These are phyloP conservation scores for Caenorhabditis zanzibari DNA, from an alignment of 2,888 invertebrate genomes.

Conservation along the genomic window DNA sequence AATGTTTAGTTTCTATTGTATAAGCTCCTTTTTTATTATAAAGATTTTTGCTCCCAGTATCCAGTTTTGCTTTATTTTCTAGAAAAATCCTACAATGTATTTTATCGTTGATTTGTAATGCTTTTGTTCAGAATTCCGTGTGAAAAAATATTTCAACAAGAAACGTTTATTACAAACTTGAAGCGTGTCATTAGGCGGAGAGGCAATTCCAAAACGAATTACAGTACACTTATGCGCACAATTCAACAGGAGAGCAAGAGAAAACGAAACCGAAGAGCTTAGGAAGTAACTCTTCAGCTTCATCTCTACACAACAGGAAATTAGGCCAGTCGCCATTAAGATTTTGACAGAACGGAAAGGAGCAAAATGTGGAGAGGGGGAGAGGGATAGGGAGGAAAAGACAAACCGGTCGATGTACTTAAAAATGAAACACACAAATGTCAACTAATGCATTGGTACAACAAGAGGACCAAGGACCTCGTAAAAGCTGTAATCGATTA, in stretches of 20 bases:
- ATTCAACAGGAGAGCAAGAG: conserved; percentile 49
- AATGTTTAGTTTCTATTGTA: too few species aligned
- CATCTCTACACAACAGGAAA: conserved; percentile 55
- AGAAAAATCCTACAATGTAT: too few species aligned
- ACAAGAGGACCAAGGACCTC: conserved; percentile 41
- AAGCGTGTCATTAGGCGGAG: conserved; percentile 34
- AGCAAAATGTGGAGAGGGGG: conserved; percentile 3
- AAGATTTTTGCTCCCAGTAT: too few species aligned
- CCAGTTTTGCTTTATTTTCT: too few species aligned
- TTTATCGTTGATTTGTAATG: too few species aligned
- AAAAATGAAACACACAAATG: conserved; percentile 57
- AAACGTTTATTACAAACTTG: conserved; percentile 57
- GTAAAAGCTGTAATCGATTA: conserved; percentile 49
- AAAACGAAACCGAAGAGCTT: neutral
- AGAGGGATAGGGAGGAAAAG: neutral
- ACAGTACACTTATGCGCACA: conserved; percentile 12
- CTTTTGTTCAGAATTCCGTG: too few species aligned
- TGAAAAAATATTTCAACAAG: conserved; percentile 41
- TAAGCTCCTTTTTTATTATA: too few species aligned
- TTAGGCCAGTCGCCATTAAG: conserved; percentile 53
- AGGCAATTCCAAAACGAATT: conserved; percentile 28
- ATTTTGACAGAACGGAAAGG: neutral
- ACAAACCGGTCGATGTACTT: conserved; percentile 64
- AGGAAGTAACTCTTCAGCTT: conserved; percentile 1
- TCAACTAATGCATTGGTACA: conserved; percentile 57